Evolutionary conservation across 2,113 vertebrate genomes (phyloP), one percentile per base, ranked within the genome.

Genomic region (Rallus limicola): DNA sequence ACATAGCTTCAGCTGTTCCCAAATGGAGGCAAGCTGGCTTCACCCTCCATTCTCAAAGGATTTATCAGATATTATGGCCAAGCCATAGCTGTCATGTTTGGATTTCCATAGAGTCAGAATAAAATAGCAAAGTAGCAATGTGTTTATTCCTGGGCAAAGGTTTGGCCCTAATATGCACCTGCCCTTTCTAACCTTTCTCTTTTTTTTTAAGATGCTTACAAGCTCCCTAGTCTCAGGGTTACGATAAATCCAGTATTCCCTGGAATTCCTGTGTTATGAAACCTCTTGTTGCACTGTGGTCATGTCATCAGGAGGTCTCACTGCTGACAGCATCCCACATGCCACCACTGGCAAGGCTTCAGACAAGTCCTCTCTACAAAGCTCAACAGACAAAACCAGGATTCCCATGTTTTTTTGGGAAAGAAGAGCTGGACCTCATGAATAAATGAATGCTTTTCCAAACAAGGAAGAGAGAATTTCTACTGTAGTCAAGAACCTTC

Each of bases 401-500:
- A 64, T 79, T 93, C 53, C 46, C 38, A 67, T 50, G 15, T 48
- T 28, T 36, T 65, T 89, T 68, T 83, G 52, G 3, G 4, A 68
- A 83, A 59, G 6, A 86, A 63, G 24, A 64, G 15, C 17, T 69
- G 20, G 55, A 82, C 67, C 21, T 64, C 33, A 25, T 55, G 0
- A 58, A 77, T 58, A 84, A 84, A 82, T 24, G 4, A 64, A 84
- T 65, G 33, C 20, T 24, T 93, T 69, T 87, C 11, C 2, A 40
- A 72, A 46, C 13, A 70, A 75, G 24, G 13, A 31, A 3, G 11
- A 10, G 4, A 52, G 6, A 60, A 8, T 64, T 83, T 88, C 52
- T 93, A 7, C 29, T 93, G 46, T 34, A 91, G 70, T 94, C 44
- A 85, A 91, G 67, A 95, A 63, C n/a, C 7, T 70, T 93, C 67